Evolutionary conservation across 2,888 invertebrate species (phyloP), one percentile per base, ranked within the genome.

Genomic region (Quadriops clusia): DNA sequence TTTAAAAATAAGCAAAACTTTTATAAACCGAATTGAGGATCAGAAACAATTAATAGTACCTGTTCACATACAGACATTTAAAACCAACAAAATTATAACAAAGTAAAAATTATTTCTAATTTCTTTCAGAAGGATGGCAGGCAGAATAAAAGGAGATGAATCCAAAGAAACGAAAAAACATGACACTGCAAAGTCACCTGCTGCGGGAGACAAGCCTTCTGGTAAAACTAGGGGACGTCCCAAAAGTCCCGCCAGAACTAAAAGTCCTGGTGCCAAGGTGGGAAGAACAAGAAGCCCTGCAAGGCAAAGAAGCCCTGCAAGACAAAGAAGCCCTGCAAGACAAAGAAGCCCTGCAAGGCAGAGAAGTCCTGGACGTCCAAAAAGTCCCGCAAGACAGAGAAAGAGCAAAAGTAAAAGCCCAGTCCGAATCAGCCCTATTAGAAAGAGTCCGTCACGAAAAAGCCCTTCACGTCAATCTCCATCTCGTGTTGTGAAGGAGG

Each of bases 31-130:
- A n/a, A n/a, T n/a, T n/a, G n/a, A n/a, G n/a, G n/a, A n/a, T n/a
- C n/a, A n/a, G n/a, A n/a, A n/a, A n/a, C n/a, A n/a, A n/a, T n/a
- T n/a, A n/a, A n/a, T n/a, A n/a, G n/a, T n/a, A n/a, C n/a, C n/a
- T n/a, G n/a, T n/a, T n/a, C n/a, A n/a, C n/a, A n/a, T n/a, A n/a
- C n/a, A n/a, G n/a, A n/a, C n/a, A n/a, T n/a, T n/a, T n/a, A n/a
- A n/a, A n/a, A 51, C 38, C 23, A 44, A 18, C 13, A 23, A 17
- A 4, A 21, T n/a, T n/a, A n/a, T n/a, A n/a, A n/a, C n/a, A n/a
- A n/a, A n/a, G n/a, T n/a, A n/a, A n/a, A n/a, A n/a, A n/a, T n/a
- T n/a, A n/a, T n/a, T n/a, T n/a, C n/a, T n/a, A n/a, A n/a, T n/a
- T n/a, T n/a, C n/a, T n/a, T n/a, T n/a, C n/a, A n/a, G n/a, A n/a